Evolutionary conservation across 2,888 invertebrate genomes (phyloP).

Genomic region (Drymonia ruficornis): DNA sequence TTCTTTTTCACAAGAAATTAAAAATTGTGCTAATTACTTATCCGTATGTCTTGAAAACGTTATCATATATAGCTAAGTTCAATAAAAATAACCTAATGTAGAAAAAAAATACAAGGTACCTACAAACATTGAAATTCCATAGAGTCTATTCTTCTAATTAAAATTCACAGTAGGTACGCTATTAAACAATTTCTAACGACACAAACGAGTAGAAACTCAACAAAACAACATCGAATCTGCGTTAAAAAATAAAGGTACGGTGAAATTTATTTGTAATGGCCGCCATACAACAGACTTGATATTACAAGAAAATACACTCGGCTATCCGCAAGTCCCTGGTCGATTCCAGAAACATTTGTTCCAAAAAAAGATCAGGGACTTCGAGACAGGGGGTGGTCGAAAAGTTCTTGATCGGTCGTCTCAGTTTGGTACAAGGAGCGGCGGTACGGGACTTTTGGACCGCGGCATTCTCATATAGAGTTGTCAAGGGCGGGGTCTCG

Average conservation of each 20-base stretch:
- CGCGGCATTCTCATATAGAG: conserved; percentile 82
- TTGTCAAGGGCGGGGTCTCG: conserved; percentile 86
- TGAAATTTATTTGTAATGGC: conserved; percentile 76
- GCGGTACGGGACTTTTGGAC: conserved; percentile 60
- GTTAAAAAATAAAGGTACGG: conserved; percentile 67
- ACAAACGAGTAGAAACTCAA: conserved; percentile 5
- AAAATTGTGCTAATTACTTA: too few species aligned
- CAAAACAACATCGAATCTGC: conserved; percentile 56
- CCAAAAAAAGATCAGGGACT: conserved; percentile 39
- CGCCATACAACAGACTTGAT: conserved; percentile 64
- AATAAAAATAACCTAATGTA: too few species aligned
- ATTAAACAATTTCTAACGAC: conserved; percentile 22
- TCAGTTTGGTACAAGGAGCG: conserved; percentile 31
- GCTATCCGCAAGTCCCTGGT: conserved; percentile 50
- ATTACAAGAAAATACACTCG: conserved; percentile 74
- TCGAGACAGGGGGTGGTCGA: conserved; percentile 42
- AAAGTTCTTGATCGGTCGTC: conserved; percentile 44
- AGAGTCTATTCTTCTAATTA: conserved; percentile 19
- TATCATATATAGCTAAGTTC: too few species aligned
- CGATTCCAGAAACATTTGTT: conserved; percentile 39
- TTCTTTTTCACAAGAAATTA: too few species aligned
- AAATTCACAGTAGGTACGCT: conserved; percentile 20
- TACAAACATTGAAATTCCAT: too few species aligned
- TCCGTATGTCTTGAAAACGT: too few species aligned
- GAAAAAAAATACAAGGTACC: too few species aligned